phyloP scores from a whole-genome alignment of 2,888 invertebrate genomes.

The Strigamia transsilvanica region DNA sequence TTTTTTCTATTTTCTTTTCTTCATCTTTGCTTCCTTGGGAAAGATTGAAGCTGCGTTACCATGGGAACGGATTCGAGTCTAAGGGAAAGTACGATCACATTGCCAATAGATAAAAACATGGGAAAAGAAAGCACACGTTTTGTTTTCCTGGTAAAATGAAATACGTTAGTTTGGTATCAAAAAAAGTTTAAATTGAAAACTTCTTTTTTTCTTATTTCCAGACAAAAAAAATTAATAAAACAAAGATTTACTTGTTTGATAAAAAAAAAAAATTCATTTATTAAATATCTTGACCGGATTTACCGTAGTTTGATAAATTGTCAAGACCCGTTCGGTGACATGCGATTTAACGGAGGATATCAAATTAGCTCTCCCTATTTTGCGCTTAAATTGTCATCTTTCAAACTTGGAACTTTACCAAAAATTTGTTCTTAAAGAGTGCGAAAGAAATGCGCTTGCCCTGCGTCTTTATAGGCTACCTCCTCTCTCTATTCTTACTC shows the following conservation, averaged over 20 bases:
- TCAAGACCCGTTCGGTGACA: neutral
- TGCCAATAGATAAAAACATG: constrained; percentile 21
- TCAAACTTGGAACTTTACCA: constrained; percentile 32
- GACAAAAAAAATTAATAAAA: neutral
- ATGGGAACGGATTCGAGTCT: constrained; percentile 1
- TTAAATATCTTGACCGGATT: constrained; percentile 39
- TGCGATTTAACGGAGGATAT: constrained; percentile 41
- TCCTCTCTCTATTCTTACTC: constrained; percentile 21
- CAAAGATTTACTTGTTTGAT: neutral
- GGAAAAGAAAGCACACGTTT: neutral
- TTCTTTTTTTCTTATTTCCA: neutral
- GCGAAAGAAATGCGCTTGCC: constrained; percentile 31
- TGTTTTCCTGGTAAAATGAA: constrained; percentile 2
- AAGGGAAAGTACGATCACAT: constrained; percentile 35
- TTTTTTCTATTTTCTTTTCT: neutral
- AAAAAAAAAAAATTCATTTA: neutral
- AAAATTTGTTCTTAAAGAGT: constrained; percentile 36
- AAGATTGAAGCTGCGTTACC: constrained; percentile 44
- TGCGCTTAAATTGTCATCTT: constrained; percentile 47
- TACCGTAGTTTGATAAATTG: constrained; percentile 5
- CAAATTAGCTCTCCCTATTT: constrained; percentile 39
- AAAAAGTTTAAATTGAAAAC: constrained; percentile 11
- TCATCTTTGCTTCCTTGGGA: constrained; percentile 40
- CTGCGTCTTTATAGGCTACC: constrained; percentile 32
- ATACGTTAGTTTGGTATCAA: neutral